These are phyloP conservation scores for Lophochroa leadbeateri DNA, from an alignment of 2,113 vertebrate genomes.

Conservation along the genomic window DNA sequence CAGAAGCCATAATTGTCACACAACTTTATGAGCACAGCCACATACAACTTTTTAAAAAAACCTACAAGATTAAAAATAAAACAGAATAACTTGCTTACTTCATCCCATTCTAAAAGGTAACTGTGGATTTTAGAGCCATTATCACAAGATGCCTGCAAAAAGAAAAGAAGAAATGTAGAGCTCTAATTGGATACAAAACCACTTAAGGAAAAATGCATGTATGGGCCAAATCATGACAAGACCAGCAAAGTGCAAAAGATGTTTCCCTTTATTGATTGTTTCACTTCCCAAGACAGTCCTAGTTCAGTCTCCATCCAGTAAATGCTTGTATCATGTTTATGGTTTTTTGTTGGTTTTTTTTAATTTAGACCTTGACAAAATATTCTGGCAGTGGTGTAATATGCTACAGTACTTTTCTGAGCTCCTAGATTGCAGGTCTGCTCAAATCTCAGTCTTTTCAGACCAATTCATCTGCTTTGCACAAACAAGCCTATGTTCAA, in stretches of 20 bases:
- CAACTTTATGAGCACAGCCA: not conserved
- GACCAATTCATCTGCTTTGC: not conserved
- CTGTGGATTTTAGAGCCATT: conserved; percentile 96
- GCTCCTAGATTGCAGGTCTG: not conserved
- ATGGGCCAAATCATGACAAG: not conserved
- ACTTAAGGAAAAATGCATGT: not conserved
- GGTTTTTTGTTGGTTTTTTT: not conserved
- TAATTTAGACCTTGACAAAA: not conserved
- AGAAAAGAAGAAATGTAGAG: conserved; percentile 48
- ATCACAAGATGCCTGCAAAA: conserved; percentile 89
- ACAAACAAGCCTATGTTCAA: not conserved
- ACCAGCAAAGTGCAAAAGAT: not conserved
- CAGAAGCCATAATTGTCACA: not conserved
- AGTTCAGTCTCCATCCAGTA: not conserved
- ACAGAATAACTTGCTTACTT: conserved; percentile 79
- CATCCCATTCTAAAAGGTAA: conserved; percentile 95
- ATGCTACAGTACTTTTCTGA: not conserved
- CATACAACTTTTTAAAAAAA: not conserved
- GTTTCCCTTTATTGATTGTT: not conserved
- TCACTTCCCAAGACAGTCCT: not conserved
- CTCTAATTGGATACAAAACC: not conserved
- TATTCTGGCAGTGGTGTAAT: not conserved
- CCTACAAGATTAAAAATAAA: not conserved
- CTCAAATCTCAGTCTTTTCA: not conserved
- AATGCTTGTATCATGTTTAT: not conserved